Conservation (phyloP, 2,888 invertebrate genomes). For the Brachycybe producta region DNA sequence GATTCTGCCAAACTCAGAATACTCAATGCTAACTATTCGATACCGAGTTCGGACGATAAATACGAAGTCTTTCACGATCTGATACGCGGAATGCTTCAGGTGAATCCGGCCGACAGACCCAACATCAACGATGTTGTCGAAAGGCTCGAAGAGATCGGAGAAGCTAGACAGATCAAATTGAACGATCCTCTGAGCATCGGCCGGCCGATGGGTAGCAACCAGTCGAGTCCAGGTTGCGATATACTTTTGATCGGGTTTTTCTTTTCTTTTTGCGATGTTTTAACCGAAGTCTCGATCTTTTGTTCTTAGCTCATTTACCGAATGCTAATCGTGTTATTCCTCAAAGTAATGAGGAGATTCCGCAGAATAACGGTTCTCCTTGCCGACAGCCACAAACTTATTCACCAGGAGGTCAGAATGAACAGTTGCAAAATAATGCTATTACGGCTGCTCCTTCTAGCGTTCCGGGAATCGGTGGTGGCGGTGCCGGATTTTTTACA, state of each 20-base stretch:
- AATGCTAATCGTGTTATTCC: no score
- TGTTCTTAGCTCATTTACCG: no score
- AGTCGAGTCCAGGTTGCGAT: constrained; percentile 22
- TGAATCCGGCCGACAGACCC: constrained; percentile 67
- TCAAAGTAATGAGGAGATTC: no score
- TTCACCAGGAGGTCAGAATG: no score
- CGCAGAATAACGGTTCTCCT: no score
- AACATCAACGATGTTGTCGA: constrained; percentile 67
- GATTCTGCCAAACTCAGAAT: constrained; percentile 88
- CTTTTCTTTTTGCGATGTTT: not conserved
- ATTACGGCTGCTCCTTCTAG: no score
- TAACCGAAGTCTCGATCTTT: no score
- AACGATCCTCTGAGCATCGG: constrained; percentile 59
- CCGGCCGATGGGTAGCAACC: constrained; percentile 25
- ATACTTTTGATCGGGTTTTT: no score
- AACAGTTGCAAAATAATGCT: no score
- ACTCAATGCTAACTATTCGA: constrained; percentile 84
- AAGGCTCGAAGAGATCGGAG: constrained; percentile 73
- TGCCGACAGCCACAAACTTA: no score
- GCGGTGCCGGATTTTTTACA: constrained; percentile 45
- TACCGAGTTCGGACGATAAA: constrained; percentile 65
- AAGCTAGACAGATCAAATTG: constrained; percentile 67
- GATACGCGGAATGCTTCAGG: constrained; percentile 49
- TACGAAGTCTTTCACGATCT: constrained; percentile 77
- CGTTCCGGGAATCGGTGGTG: no score